phyloP scores from a whole-genome alignment of 92 coral and sea anemone genomes.

The Zoanthus sansibaricus region DNA sequence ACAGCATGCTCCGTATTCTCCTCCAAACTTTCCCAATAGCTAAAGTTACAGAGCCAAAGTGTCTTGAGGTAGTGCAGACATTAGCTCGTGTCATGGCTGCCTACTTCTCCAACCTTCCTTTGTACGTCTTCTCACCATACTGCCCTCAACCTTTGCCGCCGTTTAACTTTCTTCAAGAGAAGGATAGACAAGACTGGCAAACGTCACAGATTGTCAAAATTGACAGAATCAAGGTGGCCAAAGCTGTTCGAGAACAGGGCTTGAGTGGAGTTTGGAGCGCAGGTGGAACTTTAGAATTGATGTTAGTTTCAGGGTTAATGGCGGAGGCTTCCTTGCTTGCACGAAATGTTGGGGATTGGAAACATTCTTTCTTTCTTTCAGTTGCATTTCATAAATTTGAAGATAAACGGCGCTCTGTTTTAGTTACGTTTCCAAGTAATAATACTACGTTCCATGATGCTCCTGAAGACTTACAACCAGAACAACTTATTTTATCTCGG shows the following conservation, averaged over 20 bases:
- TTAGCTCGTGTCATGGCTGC: conserved; percentile 93
- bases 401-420: conserved; percentile 19
- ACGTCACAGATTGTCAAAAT: conserved; percentile 63
- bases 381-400: conserved; percentile 59
- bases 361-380: conserved; percentile 87
- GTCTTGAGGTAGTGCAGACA: conserved; percentile 81
- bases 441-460: conserved; percentile 39
- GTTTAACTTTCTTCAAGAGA: conserved; percentile 53
- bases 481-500: conserved; percentile 63
- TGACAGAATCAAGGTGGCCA: conserved; percentile 74
- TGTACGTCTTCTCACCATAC: conserved; percentile 80
- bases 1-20: conserved; percentile 64
- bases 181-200: conserved; percentile 29
- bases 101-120: conserved; percentile 91
- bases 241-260: conserved; percentile 84
- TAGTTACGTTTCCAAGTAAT: not conserved
- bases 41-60: conserved; percentile 80
- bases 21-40: conserved; percentile 85
- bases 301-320: conserved; percentile 89
- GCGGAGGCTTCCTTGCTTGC: conserved; percentile 92
- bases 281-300: conserved; percentile 81
- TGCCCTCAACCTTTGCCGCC: conserved; percentile 77
- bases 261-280: conserved; percentile 92
- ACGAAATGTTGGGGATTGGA: conserved; percentile 95
- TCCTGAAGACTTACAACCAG: conserved; percentile 56